Percentiles rank a stretch among this genome's conserved stretches.
phyloP scores from a whole-genome alignment of 2,888 invertebrate genomes.

The Mongoloraphidia duomilia region DNA sequence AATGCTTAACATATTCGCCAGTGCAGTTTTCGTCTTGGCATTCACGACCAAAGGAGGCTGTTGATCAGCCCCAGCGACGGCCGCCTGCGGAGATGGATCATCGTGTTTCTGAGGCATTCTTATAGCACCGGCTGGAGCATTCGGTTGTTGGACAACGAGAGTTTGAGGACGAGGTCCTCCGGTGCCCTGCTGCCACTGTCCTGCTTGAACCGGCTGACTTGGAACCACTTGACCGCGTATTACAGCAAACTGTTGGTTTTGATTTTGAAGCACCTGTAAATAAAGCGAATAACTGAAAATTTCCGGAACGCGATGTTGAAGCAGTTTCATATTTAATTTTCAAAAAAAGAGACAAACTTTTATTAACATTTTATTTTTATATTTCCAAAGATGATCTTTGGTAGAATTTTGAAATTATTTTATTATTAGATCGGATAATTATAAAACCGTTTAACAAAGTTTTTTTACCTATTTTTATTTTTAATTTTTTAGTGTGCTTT shows the following conservation, averaged over 20 bases:
- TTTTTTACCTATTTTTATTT: no score
- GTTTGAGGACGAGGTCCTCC: not conserved
- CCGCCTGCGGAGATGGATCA: slow-evolving; percentile 11
- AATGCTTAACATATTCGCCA: slow-evolving; percentile 87
- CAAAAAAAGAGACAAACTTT: no score
- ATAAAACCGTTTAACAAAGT: no score
- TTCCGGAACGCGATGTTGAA: no score
- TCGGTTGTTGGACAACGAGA: slow-evolving; percentile 4
- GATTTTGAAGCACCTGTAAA: not conserved
- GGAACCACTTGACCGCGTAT: slow-evolving; percentile 5
- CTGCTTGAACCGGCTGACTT: slow-evolving; percentile 1
- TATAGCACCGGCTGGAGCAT: not conserved
- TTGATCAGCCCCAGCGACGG: slow-evolving; percentile 14
- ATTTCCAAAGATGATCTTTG: no score
- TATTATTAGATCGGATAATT: no score
- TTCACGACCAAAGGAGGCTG: slow-evolving; percentile 54
- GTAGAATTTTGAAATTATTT: no score
- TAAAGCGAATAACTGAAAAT: no score
- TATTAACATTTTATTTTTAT: no score
- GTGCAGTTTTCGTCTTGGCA: slow-evolving; percentile 84
- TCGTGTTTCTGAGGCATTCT: slow-evolving; percentile 10
- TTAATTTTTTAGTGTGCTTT: no score
- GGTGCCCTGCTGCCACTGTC: slow-evolving; percentile 4
- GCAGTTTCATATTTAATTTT: no score
- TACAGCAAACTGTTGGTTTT: slow-evolving; percentile 2